These are phyloP conservation scores for Gastracanthus pulcherrimus DNA, from an alignment of 2,888 invertebrate species.

Conservation along the genomic window DNA sequence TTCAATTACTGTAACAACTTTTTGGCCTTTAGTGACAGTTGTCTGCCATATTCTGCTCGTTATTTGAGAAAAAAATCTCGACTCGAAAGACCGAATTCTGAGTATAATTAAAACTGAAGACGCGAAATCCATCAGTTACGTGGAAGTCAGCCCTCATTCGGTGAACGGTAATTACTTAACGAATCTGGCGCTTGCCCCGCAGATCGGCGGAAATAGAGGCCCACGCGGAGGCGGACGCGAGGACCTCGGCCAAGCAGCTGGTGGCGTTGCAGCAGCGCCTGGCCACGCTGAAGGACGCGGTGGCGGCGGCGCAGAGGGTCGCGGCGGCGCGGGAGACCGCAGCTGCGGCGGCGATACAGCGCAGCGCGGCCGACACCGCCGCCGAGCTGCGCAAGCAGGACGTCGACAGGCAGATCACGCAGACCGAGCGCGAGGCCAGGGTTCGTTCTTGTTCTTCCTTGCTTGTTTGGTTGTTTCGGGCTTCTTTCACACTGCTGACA, in stretches of 20 bases:
- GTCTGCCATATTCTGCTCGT: too few species aligned
- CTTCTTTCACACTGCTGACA: too few species aligned
- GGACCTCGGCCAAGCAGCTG: conserved; percentile 81
- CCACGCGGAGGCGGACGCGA: conserved; percentile 71
- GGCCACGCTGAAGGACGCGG: conserved; percentile 85
- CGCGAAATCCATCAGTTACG: too few species aligned
- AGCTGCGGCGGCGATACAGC: conserved; percentile 85
- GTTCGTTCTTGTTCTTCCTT: conserved; percentile 59
- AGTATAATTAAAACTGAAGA: too few species aligned
- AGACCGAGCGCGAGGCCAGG: conserved; percentile 74
- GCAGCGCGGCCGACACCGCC: conserved; percentile 85
- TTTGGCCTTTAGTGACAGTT: too few species aligned
- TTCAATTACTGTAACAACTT: too few species aligned
- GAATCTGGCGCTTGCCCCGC: too few species aligned
- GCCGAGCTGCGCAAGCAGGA: conserved; percentile 83
- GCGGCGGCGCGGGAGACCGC: conserved; percentile 86
- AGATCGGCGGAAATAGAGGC: conserved; percentile 74
- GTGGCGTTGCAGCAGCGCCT: conserved; percentile 82
- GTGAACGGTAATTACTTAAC: too few species aligned
- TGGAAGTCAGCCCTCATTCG: too few species aligned
- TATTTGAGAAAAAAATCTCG: too few species aligned
- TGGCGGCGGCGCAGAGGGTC: conserved; percentile 85
- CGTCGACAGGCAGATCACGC: conserved; percentile 74
- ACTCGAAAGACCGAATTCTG: too few species aligned
- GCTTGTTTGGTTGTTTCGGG: neutral